Evolutionary conservation across 2,113 vertebrate genomes (phyloP).

Genomic region (Australoheros scitulus): DNA sequence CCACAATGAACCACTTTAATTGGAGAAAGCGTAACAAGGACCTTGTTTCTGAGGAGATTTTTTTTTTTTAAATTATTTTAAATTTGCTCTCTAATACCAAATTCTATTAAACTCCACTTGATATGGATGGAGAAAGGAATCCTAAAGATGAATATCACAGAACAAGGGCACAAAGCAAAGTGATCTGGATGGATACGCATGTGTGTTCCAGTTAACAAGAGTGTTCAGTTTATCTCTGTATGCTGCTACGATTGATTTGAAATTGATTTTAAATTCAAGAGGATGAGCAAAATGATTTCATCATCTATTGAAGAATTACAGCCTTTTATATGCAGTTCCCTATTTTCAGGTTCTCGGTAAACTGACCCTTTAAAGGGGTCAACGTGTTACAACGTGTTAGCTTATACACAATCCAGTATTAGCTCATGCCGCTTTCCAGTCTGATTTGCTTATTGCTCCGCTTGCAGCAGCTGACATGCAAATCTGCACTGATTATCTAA

Average conservation of each 20-base stretch:
- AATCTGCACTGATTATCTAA: conserved; percentile 47
- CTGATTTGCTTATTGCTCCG: conserved; percentile 7
- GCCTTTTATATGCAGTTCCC: neutral
- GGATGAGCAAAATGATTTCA: neutral
- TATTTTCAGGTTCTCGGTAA: neutral
- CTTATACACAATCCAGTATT: neutral
- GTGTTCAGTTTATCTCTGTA: neutral
- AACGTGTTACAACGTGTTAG: neutral
- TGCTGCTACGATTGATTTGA: neutral
- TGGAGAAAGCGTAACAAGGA: neutral
- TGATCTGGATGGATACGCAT: neutral
- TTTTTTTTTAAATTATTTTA: neutral
- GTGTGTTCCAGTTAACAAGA: neutral
- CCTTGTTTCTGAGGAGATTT: neutral
- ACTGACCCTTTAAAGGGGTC: neutral
- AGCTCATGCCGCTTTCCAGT: conserved; percentile 5
- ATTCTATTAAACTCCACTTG: neutral
- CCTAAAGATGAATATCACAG: neutral
- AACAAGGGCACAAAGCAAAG: neutral
- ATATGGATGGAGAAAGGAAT: neutral
- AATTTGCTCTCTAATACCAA: neutral
- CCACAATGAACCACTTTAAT: neutral
- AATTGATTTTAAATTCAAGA: conserved; percentile 5
- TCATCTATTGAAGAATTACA: neutral
- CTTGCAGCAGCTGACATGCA: conserved; percentile 32